Evolutionary conservation across 2,888 invertebrate species (phyloP), one percentile per base, ranked within the genome.

Genomic region (Mythimna impura): DNA sequence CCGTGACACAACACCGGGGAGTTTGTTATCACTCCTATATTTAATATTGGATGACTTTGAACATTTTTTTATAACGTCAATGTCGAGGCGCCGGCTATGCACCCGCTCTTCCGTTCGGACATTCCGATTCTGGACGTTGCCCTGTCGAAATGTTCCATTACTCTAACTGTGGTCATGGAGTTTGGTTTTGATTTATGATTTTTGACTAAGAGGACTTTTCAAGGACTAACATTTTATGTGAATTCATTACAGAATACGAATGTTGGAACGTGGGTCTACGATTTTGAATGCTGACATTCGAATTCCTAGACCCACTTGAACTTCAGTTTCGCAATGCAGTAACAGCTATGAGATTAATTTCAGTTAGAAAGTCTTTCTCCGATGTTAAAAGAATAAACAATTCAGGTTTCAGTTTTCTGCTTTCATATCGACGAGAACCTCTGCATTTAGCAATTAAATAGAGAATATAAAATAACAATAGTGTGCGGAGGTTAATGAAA

Each of bases 21-120:
- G 76, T 83, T 83, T 86, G 84, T 89, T 88, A 88, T 89, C 87
- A 86, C 82, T 85, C 86, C 87, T 91, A 88, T 88, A 90, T 91
- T 89, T 89, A 90, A 90, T 91, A 89, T 88, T 81, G 85, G 89
- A 90, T 93, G 91, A 92, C 92, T 92, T 88, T 86, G 86, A 87
- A 86, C 81, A 86, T 88, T 92, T 92, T 25, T 92, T 92, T 91
- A 88, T 86, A 85, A 73, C 83, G 79, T 80, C 78, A 81, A 85
- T 84, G 80, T 78, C 80, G 79, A 85, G 84, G 85, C 84, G 85
- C 84, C 85, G 68, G 52, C 55, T 65, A 80, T 80, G 79, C 73
- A 82, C 79, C 79, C 72, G 65, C 71, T 82, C 76, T 85, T 86
- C 84, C 79, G 80, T 66, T 86, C 40, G 67, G 64, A 85, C 85